phyloP scores from a whole-genome alignment of 2,113 vertebrate genomes.

The Tretioscincus oriximinensis region DNA sequence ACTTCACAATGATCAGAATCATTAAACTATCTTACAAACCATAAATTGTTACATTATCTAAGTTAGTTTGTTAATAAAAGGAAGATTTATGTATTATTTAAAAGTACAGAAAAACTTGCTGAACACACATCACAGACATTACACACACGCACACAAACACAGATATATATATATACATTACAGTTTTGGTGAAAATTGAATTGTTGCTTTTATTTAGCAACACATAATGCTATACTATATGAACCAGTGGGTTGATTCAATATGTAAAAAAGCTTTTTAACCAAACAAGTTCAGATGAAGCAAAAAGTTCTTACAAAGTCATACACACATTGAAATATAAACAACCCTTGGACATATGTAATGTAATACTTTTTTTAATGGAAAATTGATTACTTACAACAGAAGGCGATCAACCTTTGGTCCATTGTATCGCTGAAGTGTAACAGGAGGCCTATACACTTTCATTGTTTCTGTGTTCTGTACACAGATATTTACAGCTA shows the following conservation, averaged over 20 bases:
- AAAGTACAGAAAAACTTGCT: too few relatives aligned
- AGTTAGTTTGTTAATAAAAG: too few relatives aligned
- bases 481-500: conserved; percentile 13
- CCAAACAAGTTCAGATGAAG: not conserved
- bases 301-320: not conserved
- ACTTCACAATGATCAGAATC: too few relatives aligned
- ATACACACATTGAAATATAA: not conserved
- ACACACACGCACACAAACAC: too few relatives aligned
- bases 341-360: not conserved
- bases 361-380: not conserved
- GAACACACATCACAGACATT: too few relatives aligned
- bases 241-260: too few relatives aligned
- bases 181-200: not conserved
- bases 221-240: too few relatives aligned
- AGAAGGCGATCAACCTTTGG: conserved; percentile 71
- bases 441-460: conserved; percentile 52
- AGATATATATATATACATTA: too few relatives aligned
- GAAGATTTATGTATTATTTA: too few relatives aligned
- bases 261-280: too few relatives aligned
- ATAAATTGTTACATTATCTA: too few relatives aligned
- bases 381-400: conserved; percentile 66
- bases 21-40: too few relatives aligned
- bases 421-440: conserved; percentile 65
- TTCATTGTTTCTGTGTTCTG: conserved; percentile 58
- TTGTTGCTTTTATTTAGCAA: not conserved